phyloP scores from a whole-genome alignment of 1,140 invertebrate species.

The Euwallacea similis region DNA sequence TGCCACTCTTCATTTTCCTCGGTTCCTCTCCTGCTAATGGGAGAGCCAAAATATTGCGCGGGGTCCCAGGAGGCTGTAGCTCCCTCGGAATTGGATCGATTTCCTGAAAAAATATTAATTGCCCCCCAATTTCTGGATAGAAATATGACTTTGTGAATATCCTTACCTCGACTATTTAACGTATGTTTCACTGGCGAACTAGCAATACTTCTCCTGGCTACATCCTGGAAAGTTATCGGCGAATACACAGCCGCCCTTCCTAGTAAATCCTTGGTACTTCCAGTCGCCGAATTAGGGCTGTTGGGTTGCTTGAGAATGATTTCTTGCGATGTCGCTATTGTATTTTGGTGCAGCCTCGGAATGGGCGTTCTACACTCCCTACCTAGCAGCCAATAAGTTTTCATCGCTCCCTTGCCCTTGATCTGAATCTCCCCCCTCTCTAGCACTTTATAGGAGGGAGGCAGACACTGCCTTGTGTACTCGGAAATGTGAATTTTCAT shows the following conservation, averaged over 20 bases:
- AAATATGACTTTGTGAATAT: not conserved
- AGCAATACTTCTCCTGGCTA: conserved; percentile 71
- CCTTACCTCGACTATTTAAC: conserved; percentile 54
- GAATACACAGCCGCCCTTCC: conserved; percentile 67
- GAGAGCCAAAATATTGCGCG: conserved; percentile 47
- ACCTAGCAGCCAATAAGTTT: conserved; percentile 87
- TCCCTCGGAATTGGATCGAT: conserved; percentile 63
- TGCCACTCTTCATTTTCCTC: not conserved
- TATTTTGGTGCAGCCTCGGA: conserved; percentile 26
- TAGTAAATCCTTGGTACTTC: conserved; percentile 50
- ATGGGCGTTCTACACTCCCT: conserved; percentile 63
- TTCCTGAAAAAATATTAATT: conserved; percentile 49
- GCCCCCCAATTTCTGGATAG: not conserved
- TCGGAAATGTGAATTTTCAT: conserved; percentile 96
- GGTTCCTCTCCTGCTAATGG: not conserved
- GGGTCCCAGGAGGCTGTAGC: conserved; percentile 54
- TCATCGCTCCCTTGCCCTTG: conserved; percentile 89
- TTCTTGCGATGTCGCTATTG: conserved; percentile 47
- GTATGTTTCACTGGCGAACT: conserved; percentile 67
- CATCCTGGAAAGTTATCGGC: conserved; percentile 82
- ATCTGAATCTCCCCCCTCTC: conserved; percentile 83
- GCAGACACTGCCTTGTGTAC: conserved; percentile 77
- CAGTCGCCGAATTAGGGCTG: conserved; percentile 34
- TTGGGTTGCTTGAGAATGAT: conserved; percentile 41
- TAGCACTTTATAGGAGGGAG: conserved; percentile 72